Base-by-base conservation (phyloP, 23 tunicate species). In the Halocynthia aurantium region DNA sequence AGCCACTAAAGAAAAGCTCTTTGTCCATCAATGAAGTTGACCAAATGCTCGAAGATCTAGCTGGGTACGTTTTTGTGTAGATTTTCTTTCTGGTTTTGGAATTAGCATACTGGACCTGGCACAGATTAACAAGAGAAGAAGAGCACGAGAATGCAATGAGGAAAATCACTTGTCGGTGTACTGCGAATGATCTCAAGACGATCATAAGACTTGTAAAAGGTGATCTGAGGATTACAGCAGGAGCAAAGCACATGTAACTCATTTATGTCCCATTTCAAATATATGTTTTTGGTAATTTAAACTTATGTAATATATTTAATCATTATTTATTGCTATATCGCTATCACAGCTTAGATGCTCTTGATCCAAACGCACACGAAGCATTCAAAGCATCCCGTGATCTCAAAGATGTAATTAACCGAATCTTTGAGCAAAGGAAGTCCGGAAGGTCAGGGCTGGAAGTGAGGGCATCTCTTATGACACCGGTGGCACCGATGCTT, bases 401-500 rank as follows among this genome's bases (percentile, higher is more conserved):
- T 86, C 70, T 92, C n/a, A 63, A 78, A 61, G 98, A 92, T 75
- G 92, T 92, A 6, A 78, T 92, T 4, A 72, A 72, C 15, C 57
- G 98, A 54, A 83, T 86, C 51, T 8, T 62, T 52, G 88, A 86
- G 50, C 83, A 63, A 44, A 80, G 68, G 20, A 92, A 86, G 53
- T 60, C 75, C 62, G 98, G 93, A n/a, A 86, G 84, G 57, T 15
- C 81, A 8, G 78, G 60, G 1, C 68, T 92, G 22, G 98, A 92
- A 66, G 88, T 92, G 21, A 69, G 83, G 31, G 92, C 98, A 10
- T 72, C 84, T 11, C 61, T 92, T 6, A 92, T 92, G 98, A 92
- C 98, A 7, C 98, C 98, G 19, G 98, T 92, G 22, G 90, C 98
- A 10, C 98, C 98, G 52, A 92, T 92, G 98, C 69, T 92, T 7